phyloP scores from a whole-genome alignment of 2,888 invertebrate genomes.

The Phorcus lineatus region DNA sequence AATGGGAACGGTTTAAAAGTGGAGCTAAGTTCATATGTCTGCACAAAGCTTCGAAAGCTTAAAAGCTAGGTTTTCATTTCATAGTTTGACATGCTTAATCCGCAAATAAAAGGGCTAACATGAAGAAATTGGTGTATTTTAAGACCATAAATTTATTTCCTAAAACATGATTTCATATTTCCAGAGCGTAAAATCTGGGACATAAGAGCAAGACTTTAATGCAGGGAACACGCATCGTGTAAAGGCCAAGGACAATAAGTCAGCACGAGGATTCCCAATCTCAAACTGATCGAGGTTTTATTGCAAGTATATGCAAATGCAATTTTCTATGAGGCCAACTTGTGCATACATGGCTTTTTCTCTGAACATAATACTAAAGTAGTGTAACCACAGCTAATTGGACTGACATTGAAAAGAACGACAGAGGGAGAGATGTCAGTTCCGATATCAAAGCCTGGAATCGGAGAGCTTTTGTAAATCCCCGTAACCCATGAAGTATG shows the following conservation, averaged over 20 bases:
- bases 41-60: no score
- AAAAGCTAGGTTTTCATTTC: no score
- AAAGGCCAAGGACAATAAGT: neutral
- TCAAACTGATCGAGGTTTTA: neutral
- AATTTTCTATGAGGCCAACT: constrained; percentile 1
- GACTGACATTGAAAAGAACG: neutral
- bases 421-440: neutral
- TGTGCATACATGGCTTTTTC: neutral
- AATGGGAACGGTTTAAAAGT: no score
- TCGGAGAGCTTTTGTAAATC: neutral
- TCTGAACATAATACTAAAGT: neutral
- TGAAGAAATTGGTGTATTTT: no score
- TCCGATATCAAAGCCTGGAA: neutral
- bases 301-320: constrained; percentile 16
- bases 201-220: no score
- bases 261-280: neutral
- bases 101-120: no score
- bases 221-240: no score
- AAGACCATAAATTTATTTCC: no score
- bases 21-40: no score
- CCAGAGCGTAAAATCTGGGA: no score
- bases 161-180: no score
- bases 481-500: neutral
- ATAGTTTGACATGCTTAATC: no score
- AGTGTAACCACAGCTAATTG: constrained; percentile 11